phyloP scores from a whole-genome alignment of 2,113 vertebrate species.

The Furnarius figulus region DNA sequence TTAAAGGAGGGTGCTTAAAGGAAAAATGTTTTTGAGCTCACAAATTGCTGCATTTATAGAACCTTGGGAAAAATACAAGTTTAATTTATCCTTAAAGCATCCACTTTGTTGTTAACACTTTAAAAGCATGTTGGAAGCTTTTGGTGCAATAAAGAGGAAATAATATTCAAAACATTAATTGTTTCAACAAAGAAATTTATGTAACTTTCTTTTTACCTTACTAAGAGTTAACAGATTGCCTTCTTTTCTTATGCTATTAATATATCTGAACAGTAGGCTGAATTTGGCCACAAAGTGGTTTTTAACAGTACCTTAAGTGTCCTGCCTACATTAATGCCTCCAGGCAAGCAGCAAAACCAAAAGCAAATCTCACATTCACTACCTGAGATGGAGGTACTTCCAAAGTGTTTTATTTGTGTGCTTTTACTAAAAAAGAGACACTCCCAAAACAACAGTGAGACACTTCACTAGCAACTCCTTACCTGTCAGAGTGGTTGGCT shows the following conservation, averaged over 20 bases:
- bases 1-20: background rate
- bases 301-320: background rate
- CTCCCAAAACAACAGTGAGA: background rate
- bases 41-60: background rate
- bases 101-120: background rate
- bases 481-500: background rate
- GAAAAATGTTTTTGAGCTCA: background rate
- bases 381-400: background rate
- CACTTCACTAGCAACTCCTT: background rate
- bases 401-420: background rate
- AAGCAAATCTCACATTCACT: background rate
- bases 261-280: background rate
- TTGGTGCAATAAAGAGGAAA: background rate
- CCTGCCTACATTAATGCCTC: background rate
- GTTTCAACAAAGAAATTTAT: background rate
- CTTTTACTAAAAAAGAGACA: background rate
- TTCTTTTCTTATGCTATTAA: background rate
- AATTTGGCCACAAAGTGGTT: background rate
- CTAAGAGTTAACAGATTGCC: background rate
- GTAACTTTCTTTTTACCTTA: background rate
- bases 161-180: background rate
- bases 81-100: background rate
- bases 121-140: background rate
- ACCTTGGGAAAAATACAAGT: background rate
- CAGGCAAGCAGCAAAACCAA: background rate